A percentile compares a stretch with the other conserved stretches of the same genome.
phyloP scores from a whole-genome alignment of 2,113 vertebrate species.

The Tyto alba region DNA sequence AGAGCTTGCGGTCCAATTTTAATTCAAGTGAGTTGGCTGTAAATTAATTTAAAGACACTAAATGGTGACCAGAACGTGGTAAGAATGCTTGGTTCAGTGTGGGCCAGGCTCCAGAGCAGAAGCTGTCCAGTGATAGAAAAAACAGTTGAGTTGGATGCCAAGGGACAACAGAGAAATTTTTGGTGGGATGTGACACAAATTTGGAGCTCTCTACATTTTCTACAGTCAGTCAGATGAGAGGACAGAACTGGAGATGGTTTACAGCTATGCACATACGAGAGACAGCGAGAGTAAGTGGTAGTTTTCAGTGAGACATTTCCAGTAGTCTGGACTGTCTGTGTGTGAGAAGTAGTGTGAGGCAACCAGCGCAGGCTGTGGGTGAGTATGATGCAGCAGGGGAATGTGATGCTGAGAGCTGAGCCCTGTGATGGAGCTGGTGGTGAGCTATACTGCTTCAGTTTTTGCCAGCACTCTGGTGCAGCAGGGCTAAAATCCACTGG shows the following conservation, averaged over 20 bases:
- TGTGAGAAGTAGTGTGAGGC: rapidly evolving
- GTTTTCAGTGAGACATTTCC: neutral
- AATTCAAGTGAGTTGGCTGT: neutral
- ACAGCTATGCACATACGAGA: neutral
- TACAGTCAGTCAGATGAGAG: neutral
- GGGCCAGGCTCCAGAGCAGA: neutral
- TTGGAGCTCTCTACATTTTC: neutral
- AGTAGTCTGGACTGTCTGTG: neutral
- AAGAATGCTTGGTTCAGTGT: neutral
- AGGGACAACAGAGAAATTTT: neutral
- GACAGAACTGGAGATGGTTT: neutral
- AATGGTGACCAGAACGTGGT: neutral
- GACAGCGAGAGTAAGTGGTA: neutral
- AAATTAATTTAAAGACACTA: neutral
- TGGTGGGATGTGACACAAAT: rapidly evolving
- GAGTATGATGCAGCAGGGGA: rapidly evolving
- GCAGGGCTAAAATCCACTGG: neutral
- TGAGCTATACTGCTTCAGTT: neutral
- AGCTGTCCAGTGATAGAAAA: neutral
- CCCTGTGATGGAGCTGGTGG: neutral
- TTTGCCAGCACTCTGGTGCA: neutral
- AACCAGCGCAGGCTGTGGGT: neutral
- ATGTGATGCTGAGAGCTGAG: neutral
- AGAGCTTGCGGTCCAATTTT: neutral
- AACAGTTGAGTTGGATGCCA: neutral